Percentiles rank a stretch among this genome's conserved stretches.
These are phyloP conservation scores for Phalacrocorax aristotelis DNA, from an alignment of 2,113 vertebrate genomes.

Conservation along the genomic window DNA sequence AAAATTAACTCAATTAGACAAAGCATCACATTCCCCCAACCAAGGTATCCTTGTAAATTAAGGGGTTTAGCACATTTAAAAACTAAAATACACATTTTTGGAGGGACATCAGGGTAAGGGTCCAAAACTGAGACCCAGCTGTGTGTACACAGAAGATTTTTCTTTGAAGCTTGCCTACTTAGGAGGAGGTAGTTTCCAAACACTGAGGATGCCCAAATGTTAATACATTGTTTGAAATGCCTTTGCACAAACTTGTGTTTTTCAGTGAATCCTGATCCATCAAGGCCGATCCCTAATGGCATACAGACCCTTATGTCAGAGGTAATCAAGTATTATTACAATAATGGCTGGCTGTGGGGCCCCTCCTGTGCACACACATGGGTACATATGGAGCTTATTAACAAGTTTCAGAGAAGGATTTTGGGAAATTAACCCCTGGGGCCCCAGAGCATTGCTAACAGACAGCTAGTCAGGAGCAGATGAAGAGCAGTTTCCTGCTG, in stretches of 20 bases:
- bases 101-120: not conserved
- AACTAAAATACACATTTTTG: not conserved
- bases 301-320: slow-evolving; percentile 42
- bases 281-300: not conserved
- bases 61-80: not conserved
- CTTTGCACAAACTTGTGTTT: not conserved
- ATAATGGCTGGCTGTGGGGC: slow-evolving; percentile 27
- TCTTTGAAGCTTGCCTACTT: not conserved
- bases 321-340: slow-evolving; percentile 45
- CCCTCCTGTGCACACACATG: slow-evolving; percentile 41
- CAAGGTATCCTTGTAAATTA: not conserved
- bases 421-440: slow-evolving; percentile 53
- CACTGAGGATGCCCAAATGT: not conserved
- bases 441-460: not conserved
- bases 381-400: slow-evolving; percentile 59
- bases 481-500: slow-evolving; percentile 4
- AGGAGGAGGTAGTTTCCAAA: not conserved
- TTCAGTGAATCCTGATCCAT: not conserved
- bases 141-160: not conserved
- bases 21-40: not conserved
- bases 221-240: not conserved
- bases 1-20: not conserved
- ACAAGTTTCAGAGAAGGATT: slow-evolving; percentile 19
- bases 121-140: not conserved
- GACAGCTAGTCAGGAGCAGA: not conserved